Evolutionary conservation across 2,888 invertebrate species (phyloP).

Genomic region (Plebejus anna): DNA sequence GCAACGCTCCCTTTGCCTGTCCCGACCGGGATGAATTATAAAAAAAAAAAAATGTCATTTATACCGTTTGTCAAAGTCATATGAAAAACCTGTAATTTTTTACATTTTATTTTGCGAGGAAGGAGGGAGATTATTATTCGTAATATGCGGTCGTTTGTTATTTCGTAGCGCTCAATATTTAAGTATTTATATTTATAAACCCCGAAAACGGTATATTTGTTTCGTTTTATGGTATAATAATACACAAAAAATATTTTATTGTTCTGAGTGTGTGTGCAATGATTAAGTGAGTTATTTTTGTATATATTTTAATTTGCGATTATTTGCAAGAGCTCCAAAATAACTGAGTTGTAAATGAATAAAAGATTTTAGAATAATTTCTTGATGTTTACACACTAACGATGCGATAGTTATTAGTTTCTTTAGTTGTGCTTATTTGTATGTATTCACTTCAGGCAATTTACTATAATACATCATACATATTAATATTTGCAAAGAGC

Average conservation of each 20-base stretch:
- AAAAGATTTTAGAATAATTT: background rate
- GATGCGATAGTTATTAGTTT: background rate
- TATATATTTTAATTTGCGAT: slow-evolving; percentile 11
- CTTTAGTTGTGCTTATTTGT: background rate
- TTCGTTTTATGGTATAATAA: background rate
- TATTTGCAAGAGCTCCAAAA: background rate
- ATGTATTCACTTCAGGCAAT: background rate
- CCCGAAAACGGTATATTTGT: background rate
- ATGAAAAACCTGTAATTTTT: slow-evolving; percentile 14
- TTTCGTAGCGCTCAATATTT: slow-evolving; percentile 6
- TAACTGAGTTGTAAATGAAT: background rate
- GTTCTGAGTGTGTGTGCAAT: slow-evolving; percentile 32
- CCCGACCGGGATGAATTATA: too few species aligned
- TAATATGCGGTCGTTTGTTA: slow-evolving; percentile 24
- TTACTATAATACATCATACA: background rate
- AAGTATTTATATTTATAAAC: background rate
- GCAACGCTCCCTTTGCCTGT: too few species aligned
- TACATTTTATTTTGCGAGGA: background rate
- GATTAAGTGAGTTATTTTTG: slow-evolving; percentile 37
- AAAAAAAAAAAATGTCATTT: background rate
- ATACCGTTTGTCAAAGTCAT: background rate
- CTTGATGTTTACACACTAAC: background rate
- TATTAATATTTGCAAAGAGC: background rate
- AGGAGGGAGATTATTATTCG: background rate
- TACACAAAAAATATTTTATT: slow-evolving; percentile 15